Evolutionary conservation across 2,113 vertebrate genomes (phyloP).

Genomic region (Cathartes aura): DNA sequence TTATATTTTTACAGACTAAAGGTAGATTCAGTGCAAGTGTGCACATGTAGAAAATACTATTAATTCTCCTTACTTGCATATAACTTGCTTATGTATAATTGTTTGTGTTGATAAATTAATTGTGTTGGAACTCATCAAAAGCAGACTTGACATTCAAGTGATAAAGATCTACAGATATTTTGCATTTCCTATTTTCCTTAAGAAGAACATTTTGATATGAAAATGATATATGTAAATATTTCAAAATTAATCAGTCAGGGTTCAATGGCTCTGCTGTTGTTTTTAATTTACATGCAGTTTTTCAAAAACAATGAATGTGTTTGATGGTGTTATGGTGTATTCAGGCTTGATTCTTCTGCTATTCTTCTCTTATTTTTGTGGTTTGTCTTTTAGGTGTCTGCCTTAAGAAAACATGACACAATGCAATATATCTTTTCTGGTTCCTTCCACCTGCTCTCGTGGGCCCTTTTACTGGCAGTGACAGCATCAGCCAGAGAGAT

Average conservation of each 20-base stretch:
- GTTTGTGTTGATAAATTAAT: neutral
- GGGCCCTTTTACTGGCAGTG: neutral
- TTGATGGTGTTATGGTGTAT: neutral
- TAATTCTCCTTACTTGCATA: neutral
- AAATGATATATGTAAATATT: neutral
- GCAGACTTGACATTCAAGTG: neutral
- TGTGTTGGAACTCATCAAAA: neutral
- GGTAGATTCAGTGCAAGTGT: neutral
- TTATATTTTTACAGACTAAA: neutral
- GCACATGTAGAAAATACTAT: neutral
- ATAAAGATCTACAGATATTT: neutral
- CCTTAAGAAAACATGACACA: neutral
- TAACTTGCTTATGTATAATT: neutral
- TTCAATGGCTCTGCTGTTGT: neutral
- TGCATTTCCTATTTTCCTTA: neutral
- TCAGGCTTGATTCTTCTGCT: neutral
- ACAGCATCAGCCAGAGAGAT: neutral
- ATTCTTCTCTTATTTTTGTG: neutral
- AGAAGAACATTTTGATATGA: neutral
- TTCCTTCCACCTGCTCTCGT: neutral
- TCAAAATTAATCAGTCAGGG: neutral
- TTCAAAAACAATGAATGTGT: neutral
- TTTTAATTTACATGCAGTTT: neutral
- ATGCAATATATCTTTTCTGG: neutral
- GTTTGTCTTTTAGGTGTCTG: neutral